These are phyloP conservation scores for Henicopernis longicauda DNA, from an alignment of 2,113 vertebrate species.

Conservation along the genomic window DNA sequence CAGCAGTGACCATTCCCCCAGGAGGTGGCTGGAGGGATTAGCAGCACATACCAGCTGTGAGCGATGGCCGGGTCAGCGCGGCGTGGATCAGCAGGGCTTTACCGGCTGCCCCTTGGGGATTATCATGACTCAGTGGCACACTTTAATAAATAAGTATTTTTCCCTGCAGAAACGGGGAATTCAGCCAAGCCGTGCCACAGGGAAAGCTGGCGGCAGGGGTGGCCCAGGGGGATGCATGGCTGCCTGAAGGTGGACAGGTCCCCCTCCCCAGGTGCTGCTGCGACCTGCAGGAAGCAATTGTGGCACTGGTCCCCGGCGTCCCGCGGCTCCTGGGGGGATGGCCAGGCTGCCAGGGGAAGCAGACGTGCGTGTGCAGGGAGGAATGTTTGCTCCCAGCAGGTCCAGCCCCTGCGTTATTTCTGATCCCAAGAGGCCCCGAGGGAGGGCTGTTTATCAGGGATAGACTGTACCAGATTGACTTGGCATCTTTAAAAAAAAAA, in stretches of 20 bases:
- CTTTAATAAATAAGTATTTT: background rate
- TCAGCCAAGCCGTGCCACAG: background rate
- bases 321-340: accelerated
- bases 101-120: background rate
- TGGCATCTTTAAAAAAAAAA: background rate
- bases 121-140: background rate
- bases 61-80: accelerated
- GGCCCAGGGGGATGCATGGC: background rate
- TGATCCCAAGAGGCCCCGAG: background rate
- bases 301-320: background rate
- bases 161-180: background rate
- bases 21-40: background rate
- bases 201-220: accelerated
- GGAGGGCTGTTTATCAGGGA: conserved; percentile 47
- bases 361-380: background rate
- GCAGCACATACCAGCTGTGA: background rate
- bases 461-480: conserved; percentile 53
- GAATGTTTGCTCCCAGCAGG: conserved; percentile 17
- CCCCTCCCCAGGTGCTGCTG: accelerated
- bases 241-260: accelerated
- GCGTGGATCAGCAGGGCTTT: background rate
- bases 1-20: accelerated
- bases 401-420: conserved; percentile 15
- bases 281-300: accelerated
- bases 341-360: background rate